Evolutionary conservation across 2,888 invertebrate genomes (phyloP), one percentile per base, ranked within the genome.

Genomic region (Coelopa pilipes): DNA sequence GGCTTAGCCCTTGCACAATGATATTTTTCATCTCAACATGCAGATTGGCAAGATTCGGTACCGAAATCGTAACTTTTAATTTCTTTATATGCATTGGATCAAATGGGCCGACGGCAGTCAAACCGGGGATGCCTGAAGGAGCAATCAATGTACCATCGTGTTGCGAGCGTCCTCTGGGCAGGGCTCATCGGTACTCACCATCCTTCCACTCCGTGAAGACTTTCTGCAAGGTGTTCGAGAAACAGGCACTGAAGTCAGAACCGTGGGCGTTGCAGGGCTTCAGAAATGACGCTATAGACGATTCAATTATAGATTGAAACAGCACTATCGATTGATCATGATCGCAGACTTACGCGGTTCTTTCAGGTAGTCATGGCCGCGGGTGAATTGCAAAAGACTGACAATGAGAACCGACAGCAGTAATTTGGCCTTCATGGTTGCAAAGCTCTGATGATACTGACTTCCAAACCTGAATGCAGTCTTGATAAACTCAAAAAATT

Each of bases 1-100:
- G 12, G n/a, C 67, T 62, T 1, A 77, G n/a, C 34, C 77, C 85
- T 84, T 89, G 90, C 59, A 92, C 82, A 17, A 90, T 90, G 47
- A 90, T 90, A 76, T 92, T 90, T 62, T 88, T 88, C 81, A 91
- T 91, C 83, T 92, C 90, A 0, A 92, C 90, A 81, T 90, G 90
- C 10, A 90, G 90, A 71, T 85, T 87, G 65, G 90, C 75, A 49
- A 75, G 34, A 68, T 70, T 74, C 63, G 24, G 66, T 45, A 91
- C 92, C 60, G 90, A 90, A 89, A 92, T 92, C 57, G 91, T 83
- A 81, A 92, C 90, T 86, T 90, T 89, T 81, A 92, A 89, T 85
- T 89, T 89, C 15, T 90, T 90, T 63, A 92, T 89, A 79, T 90
- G 89, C 69, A 92, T 82, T 1, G 92, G 92, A 84, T 92, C 92